Conservation (phyloP, 1,140 invertebrate species). For the Heliothis virescens region DNA sequence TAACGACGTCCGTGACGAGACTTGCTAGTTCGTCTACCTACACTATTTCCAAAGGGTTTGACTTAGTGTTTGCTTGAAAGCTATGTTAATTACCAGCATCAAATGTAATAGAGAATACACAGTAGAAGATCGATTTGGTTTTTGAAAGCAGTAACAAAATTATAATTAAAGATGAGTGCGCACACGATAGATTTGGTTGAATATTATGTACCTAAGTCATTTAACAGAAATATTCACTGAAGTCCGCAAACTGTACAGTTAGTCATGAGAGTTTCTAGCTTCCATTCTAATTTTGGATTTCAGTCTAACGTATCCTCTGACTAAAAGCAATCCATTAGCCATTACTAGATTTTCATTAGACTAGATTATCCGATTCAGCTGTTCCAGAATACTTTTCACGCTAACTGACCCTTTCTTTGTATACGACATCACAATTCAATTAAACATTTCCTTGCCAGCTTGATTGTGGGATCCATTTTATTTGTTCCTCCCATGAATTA, state of each 20-base stretch:
- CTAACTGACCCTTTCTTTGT: slow-evolving; percentile 62
- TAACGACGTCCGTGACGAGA: not conserved
- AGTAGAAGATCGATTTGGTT: too few relatives aligned
- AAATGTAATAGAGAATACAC: too few relatives aligned
- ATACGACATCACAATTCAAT: slow-evolving; percentile 67
- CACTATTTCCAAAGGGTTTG: too few relatives aligned
- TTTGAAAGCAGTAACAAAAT: too few relatives aligned
- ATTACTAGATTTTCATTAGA: slow-evolving; percentile 33
- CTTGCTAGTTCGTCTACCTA: not conserved
- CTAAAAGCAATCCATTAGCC: slow-evolving; percentile 18
- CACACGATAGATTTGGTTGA: too few relatives aligned
- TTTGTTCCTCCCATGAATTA: slow-evolving; percentile 68
- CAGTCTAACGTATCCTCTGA: not conserved
- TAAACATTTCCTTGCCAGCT: slow-evolving; percentile 60
- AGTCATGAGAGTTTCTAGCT: not conserved
- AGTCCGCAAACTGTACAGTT: not conserved
- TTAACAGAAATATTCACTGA: not conserved
- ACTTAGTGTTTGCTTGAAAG: too few relatives aligned
- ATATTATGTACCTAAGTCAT: too few relatives aligned
- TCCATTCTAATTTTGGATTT: not conserved
- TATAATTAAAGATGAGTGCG: too few relatives aligned
- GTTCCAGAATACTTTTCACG: slow-evolving; percentile 56
- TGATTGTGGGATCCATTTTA: slow-evolving; percentile 68
- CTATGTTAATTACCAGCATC: too few relatives aligned
- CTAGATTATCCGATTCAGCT: slow-evolving; percentile 33